These are phyloP conservation scores for Paedocypris micromegethes DNA, from an alignment of 2,797 vertebrate genomes.

Conservation along the genomic window DNA sequence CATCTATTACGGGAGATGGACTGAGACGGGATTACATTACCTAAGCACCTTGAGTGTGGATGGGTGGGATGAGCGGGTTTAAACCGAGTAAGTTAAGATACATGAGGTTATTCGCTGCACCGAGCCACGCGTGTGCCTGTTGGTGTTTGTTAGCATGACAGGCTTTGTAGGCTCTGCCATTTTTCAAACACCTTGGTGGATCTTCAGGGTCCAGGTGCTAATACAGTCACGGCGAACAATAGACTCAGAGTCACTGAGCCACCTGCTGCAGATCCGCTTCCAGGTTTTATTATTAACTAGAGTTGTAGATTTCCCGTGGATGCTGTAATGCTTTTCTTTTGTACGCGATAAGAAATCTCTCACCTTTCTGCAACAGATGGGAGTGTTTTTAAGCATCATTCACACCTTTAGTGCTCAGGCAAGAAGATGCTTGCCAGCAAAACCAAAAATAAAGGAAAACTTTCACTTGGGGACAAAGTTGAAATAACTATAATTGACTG, in stretches of 20 bases:
- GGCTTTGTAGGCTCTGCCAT: constrained; percentile 9
- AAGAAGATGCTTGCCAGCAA: too few relatives aligned
- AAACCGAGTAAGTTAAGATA: constrained; percentile 35
- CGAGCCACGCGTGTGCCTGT: constrained; percentile 16
- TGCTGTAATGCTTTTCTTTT: too few relatives aligned
- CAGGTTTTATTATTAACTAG: constrained; percentile 11
- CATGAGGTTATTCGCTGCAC: constrained; percentile 22
- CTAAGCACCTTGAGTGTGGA: constrained; percentile 33
- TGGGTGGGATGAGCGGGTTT: constrained; percentile 30
- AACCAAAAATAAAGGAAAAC: too few relatives aligned
- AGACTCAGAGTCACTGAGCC: constrained; percentile 12
- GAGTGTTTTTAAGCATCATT: too few relatives aligned
- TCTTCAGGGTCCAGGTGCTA: constrained; percentile 15
- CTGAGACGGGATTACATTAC: constrained; percentile 41
- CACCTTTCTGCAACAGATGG: too few relatives aligned
- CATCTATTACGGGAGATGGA: constrained; percentile 38
- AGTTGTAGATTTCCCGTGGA: constrained; percentile 1
- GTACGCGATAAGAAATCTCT: too few relatives aligned
- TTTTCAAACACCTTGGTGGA: constrained; percentile 18
- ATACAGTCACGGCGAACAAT: constrained; percentile 18
- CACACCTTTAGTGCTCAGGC: too few relatives aligned
- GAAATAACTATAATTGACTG: too few relatives aligned
- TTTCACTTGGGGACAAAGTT: too few relatives aligned
- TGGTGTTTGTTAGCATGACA: constrained; percentile 31
- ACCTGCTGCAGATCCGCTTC: constrained; percentile 5